These are phyloP conservation scores for Channa maculata DNA, from an alignment of 2,113 vertebrate genomes.

Conservation along the genomic window DNA sequence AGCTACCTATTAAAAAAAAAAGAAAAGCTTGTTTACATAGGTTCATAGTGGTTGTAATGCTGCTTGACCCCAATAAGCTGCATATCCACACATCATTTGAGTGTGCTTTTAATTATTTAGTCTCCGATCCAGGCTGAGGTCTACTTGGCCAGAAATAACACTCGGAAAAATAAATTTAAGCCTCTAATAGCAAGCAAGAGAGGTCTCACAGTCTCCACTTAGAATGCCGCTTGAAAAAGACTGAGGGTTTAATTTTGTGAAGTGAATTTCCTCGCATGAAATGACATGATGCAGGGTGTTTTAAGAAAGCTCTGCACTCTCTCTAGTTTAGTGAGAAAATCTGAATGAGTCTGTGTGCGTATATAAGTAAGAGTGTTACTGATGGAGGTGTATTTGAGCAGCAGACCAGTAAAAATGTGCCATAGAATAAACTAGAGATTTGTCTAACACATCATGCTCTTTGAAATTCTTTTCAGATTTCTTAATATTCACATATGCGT, in stretches of 20 bases:
- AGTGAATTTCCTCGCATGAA: conserved; percentile 31
- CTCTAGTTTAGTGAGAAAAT: too few species aligned
- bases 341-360: not conserved
- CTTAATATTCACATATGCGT: not conserved
- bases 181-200: conserved; percentile 44
- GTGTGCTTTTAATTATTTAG: conserved; percentile 53
- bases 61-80: conserved; percentile 27
- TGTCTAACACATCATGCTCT: not conserved
- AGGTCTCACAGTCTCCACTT: conserved; percentile 31
- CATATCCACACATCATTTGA: conserved; percentile 10
- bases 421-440: conserved; percentile 4
- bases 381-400: not conserved
- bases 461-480: not conserved
- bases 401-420: not conserved
- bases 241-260: conserved; percentile 47
- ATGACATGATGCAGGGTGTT: conserved; percentile 41
- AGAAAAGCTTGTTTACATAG: not conserved
- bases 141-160: conserved; percentile 30
- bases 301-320: conserved; percentile 6
- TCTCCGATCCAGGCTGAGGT: conserved; percentile 21
- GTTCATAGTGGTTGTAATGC: conserved; percentile 2
- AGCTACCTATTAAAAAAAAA: too few species aligned
- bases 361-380: not conserved
- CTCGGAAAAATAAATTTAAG: conserved; percentile 36
- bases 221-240: conserved; percentile 36